Evolutionary conservation across 2,888 invertebrate species (phyloP).

Genomic region (Fragum fragum): DNA sequence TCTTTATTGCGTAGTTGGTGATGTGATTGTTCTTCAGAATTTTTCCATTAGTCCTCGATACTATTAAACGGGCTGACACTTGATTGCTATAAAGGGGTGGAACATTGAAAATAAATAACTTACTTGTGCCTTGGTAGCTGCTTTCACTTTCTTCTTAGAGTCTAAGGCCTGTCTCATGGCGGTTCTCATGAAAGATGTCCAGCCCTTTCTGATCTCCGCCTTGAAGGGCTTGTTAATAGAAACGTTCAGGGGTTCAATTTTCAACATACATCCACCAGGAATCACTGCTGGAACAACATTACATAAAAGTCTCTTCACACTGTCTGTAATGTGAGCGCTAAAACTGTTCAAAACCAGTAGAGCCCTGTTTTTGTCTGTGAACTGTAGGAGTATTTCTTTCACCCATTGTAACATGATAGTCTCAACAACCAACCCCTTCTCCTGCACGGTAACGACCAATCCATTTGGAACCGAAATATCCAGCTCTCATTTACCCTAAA

Average conservation of each 20-base stretch:
- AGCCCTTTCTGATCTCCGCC: neutral
- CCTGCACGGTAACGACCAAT: neutral
- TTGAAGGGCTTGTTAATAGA: conserved; percentile 31
- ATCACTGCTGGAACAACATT: conserved; percentile 35
- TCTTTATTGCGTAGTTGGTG: too few species aligned
- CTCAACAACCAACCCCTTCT: conserved; percentile 35
- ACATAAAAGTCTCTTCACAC: conserved; percentile 10
- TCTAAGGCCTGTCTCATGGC: neutral
- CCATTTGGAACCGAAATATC: neutral
- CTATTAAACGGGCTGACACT: too few species aligned
- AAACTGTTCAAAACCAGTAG: conserved; percentile 48
- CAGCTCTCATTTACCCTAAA: conserved; percentile 33
- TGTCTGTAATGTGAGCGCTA: conserved; percentile 39
- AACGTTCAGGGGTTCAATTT: conserved; percentile 38
- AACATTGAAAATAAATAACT: too few species aligned
- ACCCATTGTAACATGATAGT: conserved; percentile 30
- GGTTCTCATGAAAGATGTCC: neutral
- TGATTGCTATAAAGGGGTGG: too few species aligned
- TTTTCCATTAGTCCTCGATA: too few species aligned
- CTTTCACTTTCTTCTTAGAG: neutral
- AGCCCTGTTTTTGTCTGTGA: conserved; percentile 33
- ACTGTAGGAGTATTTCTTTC: conserved; percentile 5
- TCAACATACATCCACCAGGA: conserved; percentile 48
- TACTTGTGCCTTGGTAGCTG: neutral
- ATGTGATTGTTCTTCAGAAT: too few species aligned